Percentiles rank a stretch among this genome's conserved stretches.
Evolutionary conservation across 2,113 vertebrate genomes (phyloP).

Genomic region (Brachyistius frenatus): DNA sequence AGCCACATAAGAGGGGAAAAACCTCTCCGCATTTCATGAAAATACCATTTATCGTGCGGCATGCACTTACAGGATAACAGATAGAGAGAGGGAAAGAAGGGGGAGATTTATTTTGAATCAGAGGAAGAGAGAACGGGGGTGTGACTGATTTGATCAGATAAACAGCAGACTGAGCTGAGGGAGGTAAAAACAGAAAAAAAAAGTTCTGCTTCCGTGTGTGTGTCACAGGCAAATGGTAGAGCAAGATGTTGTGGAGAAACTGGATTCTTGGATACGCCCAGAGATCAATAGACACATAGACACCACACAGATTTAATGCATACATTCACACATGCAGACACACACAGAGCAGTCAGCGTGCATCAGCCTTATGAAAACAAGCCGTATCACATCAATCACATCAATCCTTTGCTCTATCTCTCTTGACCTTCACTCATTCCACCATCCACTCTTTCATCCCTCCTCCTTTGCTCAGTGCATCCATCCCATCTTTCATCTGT

Average conservation of each 20-base stretch:
- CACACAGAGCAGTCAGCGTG: conserved; percentile 29
- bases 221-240: conserved; percentile 18
- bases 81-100: neutral
- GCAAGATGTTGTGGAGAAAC: conserved; percentile 40
- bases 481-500: conserved; percentile 76
- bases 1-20: conserved; percentile 24
- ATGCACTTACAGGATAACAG: conserved; percentile 21
- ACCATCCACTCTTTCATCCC: conserved; percentile 77
- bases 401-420: conserved; percentile 69
- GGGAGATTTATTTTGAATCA: conserved; percentile 29
- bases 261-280: conserved; percentile 40
- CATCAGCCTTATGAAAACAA: conserved; percentile 73
- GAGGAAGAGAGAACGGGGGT: conserved; percentile 5
- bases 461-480: conserved; percentile 52
- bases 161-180: conserved; percentile 18
- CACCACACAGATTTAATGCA: neutral
- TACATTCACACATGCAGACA: conserved; percentile 11
- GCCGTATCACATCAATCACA: conserved; percentile 79
- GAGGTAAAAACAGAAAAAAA: neutral
- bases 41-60: conserved; percentile 23
- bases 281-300: conserved; percentile 52
- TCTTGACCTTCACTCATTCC: conserved; percentile 80
- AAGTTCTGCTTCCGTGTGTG: neutral
- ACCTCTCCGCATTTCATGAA: conserved; percentile 35
- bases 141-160: conserved; percentile 51